A percentile compares a stretch with the other conserved stretches of the same genome.
These are phyloP conservation scores for Lordiphosa collinella DNA, from an alignment of 1,140 invertebrate genomes.

Conservation along the genomic window DNA sequence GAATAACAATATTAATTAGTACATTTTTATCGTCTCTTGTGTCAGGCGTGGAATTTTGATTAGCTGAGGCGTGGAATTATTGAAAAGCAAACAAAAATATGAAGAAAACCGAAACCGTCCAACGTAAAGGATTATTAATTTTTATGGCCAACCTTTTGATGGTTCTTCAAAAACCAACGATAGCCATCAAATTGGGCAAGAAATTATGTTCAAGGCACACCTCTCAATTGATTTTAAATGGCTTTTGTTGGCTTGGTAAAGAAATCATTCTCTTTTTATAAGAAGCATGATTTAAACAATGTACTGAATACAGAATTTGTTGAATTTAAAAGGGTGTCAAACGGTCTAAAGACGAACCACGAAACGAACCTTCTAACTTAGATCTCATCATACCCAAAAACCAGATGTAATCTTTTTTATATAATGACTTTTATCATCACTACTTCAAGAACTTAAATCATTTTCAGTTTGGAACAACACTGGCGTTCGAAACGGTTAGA, in stretches of 20 bases:
- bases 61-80: constrained; percentile 8
- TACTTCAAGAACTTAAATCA: too few species aligned
- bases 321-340: too few species aligned
- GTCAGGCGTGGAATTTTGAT: constrained; percentile 51
- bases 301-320: too few species aligned
- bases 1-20: constrained; percentile 70
- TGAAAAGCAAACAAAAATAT: constrained; percentile 5
- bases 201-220: constrained; percentile 35
- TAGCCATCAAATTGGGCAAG: constrained; percentile 10
- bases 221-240: constrained; percentile 24
- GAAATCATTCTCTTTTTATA: too few species aligned
- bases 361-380: too few species aligned
- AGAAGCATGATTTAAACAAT: too few species aligned
- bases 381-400: too few species aligned
- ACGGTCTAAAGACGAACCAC: too few species aligned
- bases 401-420: too few species aligned
- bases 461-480: too few species aligned
- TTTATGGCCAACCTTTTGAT: constrained; percentile 26
- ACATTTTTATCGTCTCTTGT: constrained; percentile 42
- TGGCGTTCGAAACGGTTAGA: too few species aligned
- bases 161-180: constrained; percentile 12
- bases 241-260: constrained; percentile 7
- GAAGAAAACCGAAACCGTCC: neutral
- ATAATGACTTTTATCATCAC: too few species aligned
- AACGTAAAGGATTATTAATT: constrained; percentile 51